Conservation (phyloP, 92 coral and sea anemone species). For the Metridium senile region DNA sequence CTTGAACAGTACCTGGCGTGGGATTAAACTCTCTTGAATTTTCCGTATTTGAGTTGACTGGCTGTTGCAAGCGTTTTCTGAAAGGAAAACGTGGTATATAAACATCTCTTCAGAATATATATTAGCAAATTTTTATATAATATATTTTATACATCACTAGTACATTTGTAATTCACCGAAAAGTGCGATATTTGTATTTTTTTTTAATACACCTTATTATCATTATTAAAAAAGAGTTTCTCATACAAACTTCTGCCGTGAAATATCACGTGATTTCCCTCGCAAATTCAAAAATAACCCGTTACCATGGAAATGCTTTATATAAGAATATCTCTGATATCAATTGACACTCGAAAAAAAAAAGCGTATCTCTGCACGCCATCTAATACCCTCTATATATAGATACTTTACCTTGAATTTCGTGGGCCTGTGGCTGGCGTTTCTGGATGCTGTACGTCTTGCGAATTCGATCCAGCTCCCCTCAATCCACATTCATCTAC, state of each 20-base stretch:
- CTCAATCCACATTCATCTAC: not conserved
- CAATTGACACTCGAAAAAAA: too few relatives aligned
- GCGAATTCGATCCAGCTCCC: not conserved
- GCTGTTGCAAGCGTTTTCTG: constrained; percentile 2
- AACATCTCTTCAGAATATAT: too few relatives aligned
- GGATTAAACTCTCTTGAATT: constrained; percentile 5
- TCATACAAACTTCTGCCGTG: not conserved
- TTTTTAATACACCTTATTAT: too few relatives aligned
- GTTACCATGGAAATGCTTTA: too few relatives aligned
- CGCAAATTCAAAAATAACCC: too few relatives aligned
- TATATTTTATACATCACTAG: too few relatives aligned
- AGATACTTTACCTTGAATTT: not conserved
- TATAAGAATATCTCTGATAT: too few relatives aligned
- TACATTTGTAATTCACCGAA: too few relatives aligned
- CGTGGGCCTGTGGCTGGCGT: not conserved
- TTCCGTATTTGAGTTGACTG: not conserved
- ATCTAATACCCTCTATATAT: not conserved
- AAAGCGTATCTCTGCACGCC: too few relatives aligned
- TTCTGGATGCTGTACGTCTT: not conserved
- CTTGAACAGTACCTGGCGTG: constrained; percentile 17
- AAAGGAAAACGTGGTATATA: not conserved
- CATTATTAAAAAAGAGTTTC: not conserved
- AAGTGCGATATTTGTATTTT: too few relatives aligned
- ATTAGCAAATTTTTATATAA: too few relatives aligned
- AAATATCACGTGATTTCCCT: too few relatives aligned